Evolutionary conservation across 2,113 vertebrate species (phyloP).

Genomic region (Cephalopterus ornatus): DNA sequence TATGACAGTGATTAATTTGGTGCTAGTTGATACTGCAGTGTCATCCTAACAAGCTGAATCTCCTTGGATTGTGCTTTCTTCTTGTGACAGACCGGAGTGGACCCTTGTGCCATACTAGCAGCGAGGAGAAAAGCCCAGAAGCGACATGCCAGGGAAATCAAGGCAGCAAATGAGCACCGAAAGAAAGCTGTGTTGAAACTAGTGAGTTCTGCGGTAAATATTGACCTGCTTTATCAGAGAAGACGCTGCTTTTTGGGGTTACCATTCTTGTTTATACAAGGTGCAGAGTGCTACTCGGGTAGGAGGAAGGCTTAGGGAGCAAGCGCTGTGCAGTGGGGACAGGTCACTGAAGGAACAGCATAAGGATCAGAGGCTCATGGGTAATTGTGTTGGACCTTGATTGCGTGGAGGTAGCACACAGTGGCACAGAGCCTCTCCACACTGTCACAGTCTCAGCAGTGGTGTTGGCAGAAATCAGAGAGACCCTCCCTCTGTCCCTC

Average conservation of each 20-base stretch:
- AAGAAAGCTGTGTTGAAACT: constrained; percentile 71
- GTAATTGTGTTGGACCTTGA: not conserved
- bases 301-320: not conserved
- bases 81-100: constrained; percentile 82
- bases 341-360: not conserved
- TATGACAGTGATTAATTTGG: not conserved
- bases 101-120: constrained; percentile 78
- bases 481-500: not conserved
- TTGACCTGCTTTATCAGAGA: not conserved
- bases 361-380: not conserved
- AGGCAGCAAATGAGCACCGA: constrained; percentile 44
- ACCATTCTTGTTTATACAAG: not conserved
- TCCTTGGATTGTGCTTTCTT: not conserved
- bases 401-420: not conserved
- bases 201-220: constrained; percentile 59
- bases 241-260: not conserved
- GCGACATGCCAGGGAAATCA: constrained; percentile 73
- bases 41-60: not conserved
- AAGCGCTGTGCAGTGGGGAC: not conserved
- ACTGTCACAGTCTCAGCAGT: not conserved
- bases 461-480: not conserved
- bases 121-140: constrained; percentile 72
- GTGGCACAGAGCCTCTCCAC: not conserved
- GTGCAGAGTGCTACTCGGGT: not conserved
- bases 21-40: not conserved